A percentile compares a stretch with the other conserved stretches of the same genome.
phyloP scores from a whole-genome alignment of 2,797 vertebrate species.

The Clarias laeviceps region DNA sequence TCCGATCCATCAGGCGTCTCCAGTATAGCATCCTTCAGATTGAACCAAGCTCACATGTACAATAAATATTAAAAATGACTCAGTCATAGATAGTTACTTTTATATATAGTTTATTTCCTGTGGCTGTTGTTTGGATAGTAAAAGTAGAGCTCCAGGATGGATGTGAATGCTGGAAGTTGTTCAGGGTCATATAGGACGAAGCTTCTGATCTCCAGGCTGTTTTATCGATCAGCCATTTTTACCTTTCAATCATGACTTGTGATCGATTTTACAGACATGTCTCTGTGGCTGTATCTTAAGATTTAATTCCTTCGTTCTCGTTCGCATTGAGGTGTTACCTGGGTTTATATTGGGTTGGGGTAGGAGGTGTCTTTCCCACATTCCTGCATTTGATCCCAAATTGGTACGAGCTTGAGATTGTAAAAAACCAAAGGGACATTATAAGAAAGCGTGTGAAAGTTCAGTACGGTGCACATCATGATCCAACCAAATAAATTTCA shows the following conservation, averaged over 20 bases:
- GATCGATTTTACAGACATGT: constrained; percentile 35
- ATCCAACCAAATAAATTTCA: no score
- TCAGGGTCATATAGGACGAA: background rate
- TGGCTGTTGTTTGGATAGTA: constrained; percentile 23
- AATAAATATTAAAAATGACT: background rate
- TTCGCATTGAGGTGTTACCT: no score
- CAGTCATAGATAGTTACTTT: background rate
- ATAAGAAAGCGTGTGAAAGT: no score
- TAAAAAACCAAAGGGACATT: no score
- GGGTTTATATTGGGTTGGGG: background rate
- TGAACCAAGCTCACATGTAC: background rate
- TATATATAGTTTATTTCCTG: constrained; percentile 8
- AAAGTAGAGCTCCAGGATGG: constrained; percentile 55
- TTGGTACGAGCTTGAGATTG: no score
- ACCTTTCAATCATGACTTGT: constrained; percentile 6
- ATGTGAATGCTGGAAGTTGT: constrained; percentile 55
- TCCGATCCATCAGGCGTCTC: background rate
- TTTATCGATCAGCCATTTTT: constrained; percentile 44
- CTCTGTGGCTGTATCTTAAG: background rate
- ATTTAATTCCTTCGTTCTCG: background rate
- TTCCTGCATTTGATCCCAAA: no score
- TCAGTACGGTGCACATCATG: no score
- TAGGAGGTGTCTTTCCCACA: no score
- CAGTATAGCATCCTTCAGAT: background rate
- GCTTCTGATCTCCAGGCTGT: constrained; percentile 35